Evolutionary conservation across 2,888 invertebrate species (phyloP), one percentile per base, ranked within the genome.

Genomic region (Mythimna impura): DNA sequence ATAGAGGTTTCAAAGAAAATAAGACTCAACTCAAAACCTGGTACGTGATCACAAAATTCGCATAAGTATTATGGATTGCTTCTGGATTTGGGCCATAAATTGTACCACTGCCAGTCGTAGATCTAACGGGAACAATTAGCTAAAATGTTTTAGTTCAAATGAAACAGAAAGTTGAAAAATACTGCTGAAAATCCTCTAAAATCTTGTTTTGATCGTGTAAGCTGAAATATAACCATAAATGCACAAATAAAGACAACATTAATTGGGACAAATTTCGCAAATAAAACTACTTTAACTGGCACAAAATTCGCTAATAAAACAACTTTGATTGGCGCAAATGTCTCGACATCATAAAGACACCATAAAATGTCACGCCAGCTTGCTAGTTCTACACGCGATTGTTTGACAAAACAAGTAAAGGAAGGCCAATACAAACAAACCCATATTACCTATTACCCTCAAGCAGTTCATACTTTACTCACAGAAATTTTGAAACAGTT

Each of bases 61-160:
- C 57, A 25, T n/a, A n/a, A n/a, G n/a, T 54, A 70, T 65, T 57
- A 58, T 61, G 70, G 22, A 82, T 67, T 64, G 80, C 66, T 60
- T 62, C 50, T 54, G 54, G 73, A 70, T 70, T 69, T 25, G 2
- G 40, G 30, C 61, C 25, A 79, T 82, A 73, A 70, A 82, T 80
- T 65, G 64, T 67, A 54, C 69, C 74, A 66, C 66, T 73, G 66
- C 64, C 73, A 78, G 80, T 52, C 61, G 57, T 78, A 64, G 64
- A 66, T 78, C 66, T 66, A 64, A 62, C 34, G 64, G 40, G 40
- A 65, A 65, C 73, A 80, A 82, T 82, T 82, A 80, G 83, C 64
- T 80, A 73, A 79, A 82, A 82, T 64, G 54, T 12, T 78, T 64
- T 47, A 57, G 20, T 69, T 80, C 34, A 36, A 73, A 73, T 50